Conservation (phyloP, 2,888 invertebrate species). For the Clanis bilineata region DNA sequence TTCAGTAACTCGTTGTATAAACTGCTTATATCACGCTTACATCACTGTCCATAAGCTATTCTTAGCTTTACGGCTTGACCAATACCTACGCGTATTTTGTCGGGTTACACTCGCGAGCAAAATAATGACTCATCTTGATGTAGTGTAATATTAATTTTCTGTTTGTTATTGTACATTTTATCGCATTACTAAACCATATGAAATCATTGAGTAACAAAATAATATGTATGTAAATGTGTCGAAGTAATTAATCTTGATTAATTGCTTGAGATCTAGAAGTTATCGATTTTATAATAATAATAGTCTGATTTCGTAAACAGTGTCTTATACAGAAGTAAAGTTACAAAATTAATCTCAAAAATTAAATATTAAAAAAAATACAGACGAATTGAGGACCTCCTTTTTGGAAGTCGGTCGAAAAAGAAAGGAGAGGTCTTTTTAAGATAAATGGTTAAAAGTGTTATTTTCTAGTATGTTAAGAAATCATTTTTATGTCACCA, state of each 20-base stretch:
- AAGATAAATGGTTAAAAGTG: too few relatives aligned
- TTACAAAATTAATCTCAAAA: too few relatives aligned
- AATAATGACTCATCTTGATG: background rate
- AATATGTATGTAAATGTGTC: background rate
- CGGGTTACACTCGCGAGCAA: background rate
- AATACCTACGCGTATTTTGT: background rate
- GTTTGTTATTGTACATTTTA: background rate
- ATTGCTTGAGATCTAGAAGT: background rate
- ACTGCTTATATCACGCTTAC: conserved; percentile 9
- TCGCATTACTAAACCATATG: background rate
- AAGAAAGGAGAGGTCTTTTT: too few relatives aligned
- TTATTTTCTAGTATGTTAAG: too few relatives aligned
- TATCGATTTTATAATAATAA: background rate
- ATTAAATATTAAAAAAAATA: too few relatives aligned
- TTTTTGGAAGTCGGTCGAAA: too few relatives aligned
- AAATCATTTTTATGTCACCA: too few relatives aligned
- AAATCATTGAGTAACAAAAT: background rate
- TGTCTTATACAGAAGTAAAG: too few relatives aligned
- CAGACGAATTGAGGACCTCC: too few relatives aligned
- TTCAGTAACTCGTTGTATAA: background rate
- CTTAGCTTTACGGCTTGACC: conserved; percentile 8
- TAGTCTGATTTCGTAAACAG: too few relatives aligned
- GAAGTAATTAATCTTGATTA: background rate
- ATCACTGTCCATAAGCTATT: conserved; percentile 12
- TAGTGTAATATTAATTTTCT: background rate